A percentile compares a stretch with the other conserved stretches of the same genome.
phyloP scores from a whole-genome alignment of 2,888 invertebrate genomes.

The Stenurella melanura region DNA sequence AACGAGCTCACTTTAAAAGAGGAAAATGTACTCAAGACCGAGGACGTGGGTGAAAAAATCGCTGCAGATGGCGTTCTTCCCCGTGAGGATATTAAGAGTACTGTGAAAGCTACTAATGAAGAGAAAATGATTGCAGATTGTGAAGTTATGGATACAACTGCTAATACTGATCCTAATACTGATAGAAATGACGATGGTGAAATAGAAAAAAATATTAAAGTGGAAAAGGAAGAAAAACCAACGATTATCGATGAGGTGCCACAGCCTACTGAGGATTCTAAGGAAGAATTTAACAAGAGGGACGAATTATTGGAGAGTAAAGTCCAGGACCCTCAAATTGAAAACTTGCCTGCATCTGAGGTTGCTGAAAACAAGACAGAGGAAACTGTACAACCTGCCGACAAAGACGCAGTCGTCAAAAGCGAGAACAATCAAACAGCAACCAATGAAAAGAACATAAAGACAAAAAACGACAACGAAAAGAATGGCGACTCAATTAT shows the following conservation, averaged over 20 bases:
- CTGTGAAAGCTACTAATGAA: background rate
- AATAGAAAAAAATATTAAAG: background rate
- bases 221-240: background rate
- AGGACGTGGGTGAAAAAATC: conserved; percentile 1
- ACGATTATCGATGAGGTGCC: background rate
- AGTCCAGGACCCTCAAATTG: background rate
- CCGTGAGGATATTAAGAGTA: conserved; percentile 32
- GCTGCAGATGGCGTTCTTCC: background rate
- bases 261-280: background rate
- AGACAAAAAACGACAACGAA: background rate
- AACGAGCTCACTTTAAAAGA: conserved; percentile 15
- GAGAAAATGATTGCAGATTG: background rate
- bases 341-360: background rate
- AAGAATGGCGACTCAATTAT: too few species aligned
- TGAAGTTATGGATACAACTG: background rate
- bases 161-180: background rate
- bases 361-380: background rate
- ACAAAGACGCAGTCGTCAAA: background rate
- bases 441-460: background rate
- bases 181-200: background rate
- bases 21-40: background rate
- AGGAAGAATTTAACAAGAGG: background rate
- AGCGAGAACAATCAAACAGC: background rate
- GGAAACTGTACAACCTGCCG: background rate
- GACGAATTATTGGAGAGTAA: background rate